Evolutionary conservation across 1,140 invertebrate genomes (phyloP).

Genomic region (Spodoptera litura): DNA sequence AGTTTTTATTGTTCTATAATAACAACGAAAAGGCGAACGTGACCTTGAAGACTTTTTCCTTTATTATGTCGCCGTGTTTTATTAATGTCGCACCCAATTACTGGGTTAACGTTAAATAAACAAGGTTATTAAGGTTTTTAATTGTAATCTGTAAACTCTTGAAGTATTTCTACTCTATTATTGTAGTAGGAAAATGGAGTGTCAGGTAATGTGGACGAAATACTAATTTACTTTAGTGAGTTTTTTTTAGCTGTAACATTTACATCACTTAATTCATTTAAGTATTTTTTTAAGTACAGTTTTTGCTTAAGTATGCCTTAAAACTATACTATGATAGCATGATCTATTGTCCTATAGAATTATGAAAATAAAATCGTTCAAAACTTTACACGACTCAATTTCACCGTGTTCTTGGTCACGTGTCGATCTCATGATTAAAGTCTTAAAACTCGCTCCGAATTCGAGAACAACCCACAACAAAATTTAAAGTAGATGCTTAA

Average conservation of each 20-base stretch:
- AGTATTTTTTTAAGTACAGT: too few relatives aligned
- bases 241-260: neutral
- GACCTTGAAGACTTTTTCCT: conserved; percentile 18
- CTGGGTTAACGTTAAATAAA: conserved; percentile 8
- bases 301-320: too few relatives aligned
- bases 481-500: too few relatives aligned
- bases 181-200: neutral
- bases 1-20: conserved; percentile 38
- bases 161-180: neutral
- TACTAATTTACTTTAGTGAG: neutral
- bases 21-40: conserved; percentile 24
- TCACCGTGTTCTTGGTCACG: too few relatives aligned
- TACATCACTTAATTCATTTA: too few relatives aligned
- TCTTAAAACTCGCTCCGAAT: too few relatives aligned
- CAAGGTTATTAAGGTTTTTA: conserved; percentile 20
- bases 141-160: neutral
- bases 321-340: too few relatives aligned
- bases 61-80: conserved; percentile 21
- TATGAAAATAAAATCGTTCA: neutral
- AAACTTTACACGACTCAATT: too few relatives aligned
- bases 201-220: neutral
- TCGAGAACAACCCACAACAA: too few relatives aligned
- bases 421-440: too few relatives aligned
- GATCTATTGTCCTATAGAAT: neutral
- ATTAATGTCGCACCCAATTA: conserved; percentile 37